Evolutionary conservation across 2,797 vertebrate genomes (phyloP).

Genomic region (Artibeus jamaicensis): DNA sequence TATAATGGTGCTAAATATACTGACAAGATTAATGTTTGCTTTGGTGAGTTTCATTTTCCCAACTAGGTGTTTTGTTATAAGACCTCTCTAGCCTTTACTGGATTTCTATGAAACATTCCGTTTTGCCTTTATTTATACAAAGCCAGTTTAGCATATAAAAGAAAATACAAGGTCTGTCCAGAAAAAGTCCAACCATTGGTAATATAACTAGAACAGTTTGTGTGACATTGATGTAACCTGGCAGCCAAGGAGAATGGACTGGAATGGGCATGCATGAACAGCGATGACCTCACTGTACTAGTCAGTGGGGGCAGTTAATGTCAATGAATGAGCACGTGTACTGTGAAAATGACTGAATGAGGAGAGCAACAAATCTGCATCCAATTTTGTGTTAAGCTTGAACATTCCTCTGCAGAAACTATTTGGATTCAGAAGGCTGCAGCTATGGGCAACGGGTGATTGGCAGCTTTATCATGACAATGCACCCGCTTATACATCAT

Average conservation of each 20-base stretch:
- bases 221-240: neutral
- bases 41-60: neutral
- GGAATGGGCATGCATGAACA: neutral
- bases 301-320: neutral
- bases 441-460: neutral
- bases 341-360: neutral
- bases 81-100: neutral
- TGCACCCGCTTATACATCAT: no score
- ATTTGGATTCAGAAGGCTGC: neutral
- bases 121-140: neutral
- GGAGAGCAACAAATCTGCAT: neutral
- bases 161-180: neutral
- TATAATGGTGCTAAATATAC: neutral
- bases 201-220: neutral
- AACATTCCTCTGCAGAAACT: neutral
- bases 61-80: neutral
- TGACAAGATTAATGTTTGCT: neutral
- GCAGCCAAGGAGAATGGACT: neutral
- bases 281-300: neutral
- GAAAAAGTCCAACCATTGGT: neutral
- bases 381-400: neutral
- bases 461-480: neutral
- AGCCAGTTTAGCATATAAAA: neutral
- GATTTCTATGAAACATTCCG: neutral
- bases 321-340: neutral